Evolutionary conservation across 2,113 vertebrate genomes (phyloP).

Genomic region (Centropus unirufus): DNA sequence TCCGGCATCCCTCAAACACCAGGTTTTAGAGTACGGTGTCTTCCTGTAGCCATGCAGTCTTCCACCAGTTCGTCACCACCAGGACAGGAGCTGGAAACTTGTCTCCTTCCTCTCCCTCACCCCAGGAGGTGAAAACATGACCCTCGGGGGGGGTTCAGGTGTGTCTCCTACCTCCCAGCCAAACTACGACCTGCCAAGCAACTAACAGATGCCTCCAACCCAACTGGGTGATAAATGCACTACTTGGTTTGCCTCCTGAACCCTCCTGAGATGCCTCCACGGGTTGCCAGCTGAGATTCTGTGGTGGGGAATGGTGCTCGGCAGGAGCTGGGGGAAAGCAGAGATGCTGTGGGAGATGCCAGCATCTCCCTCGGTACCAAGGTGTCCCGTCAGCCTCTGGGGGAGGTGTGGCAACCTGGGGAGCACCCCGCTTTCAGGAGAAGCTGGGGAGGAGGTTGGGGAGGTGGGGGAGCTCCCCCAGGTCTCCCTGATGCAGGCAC

Average conservation of each 20-base stretch:
- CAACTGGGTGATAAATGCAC: neutral
- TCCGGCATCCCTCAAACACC: fast-evolving
- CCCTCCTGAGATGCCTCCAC: neutral
- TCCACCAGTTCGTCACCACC: neutral
- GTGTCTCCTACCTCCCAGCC: neutral
- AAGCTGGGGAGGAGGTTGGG: neutral
- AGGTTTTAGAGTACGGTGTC: neutral
- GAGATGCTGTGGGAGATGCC: neutral
- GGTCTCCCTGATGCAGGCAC: fast-evolving
- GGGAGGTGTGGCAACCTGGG: too few relatives aligned
- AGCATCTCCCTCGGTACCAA: neutral
- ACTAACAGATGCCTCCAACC: neutral
- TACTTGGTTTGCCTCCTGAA: neutral
- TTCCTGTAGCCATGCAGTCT: neutral
- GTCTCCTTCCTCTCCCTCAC: neutral
- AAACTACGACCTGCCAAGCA: neutral
- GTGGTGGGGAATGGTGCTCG: neutral
- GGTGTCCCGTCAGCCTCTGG: fast-evolving
- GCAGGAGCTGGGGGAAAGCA: neutral
- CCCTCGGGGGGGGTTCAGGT: fast-evolving
- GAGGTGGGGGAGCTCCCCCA: neutral
- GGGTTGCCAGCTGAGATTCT: neutral
- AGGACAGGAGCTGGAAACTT: neutral
- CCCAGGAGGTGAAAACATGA: neutral
- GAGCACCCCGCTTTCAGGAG: neutral